Evolutionary conservation across 1,140 invertebrate species (phyloP).

Genomic region (Brachionus rubens): DNA sequence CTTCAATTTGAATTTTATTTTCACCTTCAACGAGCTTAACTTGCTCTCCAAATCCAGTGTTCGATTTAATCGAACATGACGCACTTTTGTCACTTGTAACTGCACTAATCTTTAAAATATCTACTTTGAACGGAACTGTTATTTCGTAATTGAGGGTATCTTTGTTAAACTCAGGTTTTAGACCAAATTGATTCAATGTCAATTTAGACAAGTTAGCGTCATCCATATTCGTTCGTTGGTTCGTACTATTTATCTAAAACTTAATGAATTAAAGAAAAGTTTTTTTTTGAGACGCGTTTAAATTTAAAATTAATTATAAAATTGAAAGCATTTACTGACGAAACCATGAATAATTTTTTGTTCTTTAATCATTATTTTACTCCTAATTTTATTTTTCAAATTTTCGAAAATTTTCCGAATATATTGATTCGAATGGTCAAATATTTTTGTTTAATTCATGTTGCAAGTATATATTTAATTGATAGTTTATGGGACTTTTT

Average conservation of each 20-base stretch:
- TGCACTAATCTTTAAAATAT: slow-evolving; percentile 1
- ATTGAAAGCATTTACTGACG: too few species aligned
- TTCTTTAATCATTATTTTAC: too few species aligned
- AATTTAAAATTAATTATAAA: neutral
- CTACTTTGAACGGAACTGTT: neutral
- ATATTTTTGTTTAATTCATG: too few species aligned
- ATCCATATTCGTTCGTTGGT: slow-evolving; percentile 24
- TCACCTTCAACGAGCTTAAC: slow-evolving; percentile 25
- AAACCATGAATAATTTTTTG: too few species aligned
- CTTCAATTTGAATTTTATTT: slow-evolving; percentile 45
- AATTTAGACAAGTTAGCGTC: slow-evolving; percentile 33
- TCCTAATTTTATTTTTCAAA: too few species aligned
- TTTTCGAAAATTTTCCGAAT: too few species aligned
- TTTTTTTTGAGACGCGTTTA: neutral
- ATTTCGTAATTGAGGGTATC: slow-evolving; percentile 9
- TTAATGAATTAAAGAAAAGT: neutral
- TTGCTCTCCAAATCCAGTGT: neutral
- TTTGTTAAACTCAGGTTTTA: slow-evolving; percentile 7
- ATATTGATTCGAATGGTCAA: too few species aligned
- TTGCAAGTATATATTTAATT: too few species aligned
- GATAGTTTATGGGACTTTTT: too few species aligned
- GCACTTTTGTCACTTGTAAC: slow-evolving; percentile 18
- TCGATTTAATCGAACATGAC: neutral
- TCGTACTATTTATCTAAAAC: too few species aligned
- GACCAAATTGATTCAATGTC: neutral